A percentile compares a stretch with the other conserved stretches of the same genome.
phyloP scores from a whole-genome alignment of 2,797 vertebrate genomes.

The Okamejei kenojei region DNA sequence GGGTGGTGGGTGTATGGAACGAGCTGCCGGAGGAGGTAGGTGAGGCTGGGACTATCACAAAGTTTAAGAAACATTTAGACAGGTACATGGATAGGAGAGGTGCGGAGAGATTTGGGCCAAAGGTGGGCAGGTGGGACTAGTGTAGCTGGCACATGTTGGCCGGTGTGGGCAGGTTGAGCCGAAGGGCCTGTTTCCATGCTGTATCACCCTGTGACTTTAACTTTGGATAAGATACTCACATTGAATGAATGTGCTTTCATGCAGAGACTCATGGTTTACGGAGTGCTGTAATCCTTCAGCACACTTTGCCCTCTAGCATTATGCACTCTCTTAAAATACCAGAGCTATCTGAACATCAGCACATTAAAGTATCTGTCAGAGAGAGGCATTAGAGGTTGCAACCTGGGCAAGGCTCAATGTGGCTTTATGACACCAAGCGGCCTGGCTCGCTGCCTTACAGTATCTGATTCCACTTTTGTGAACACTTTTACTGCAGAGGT shows the following conservation, averaged over 20 bases:
- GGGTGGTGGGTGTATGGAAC: no score
- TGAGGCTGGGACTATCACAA: no score
- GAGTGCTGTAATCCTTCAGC: not conserved
- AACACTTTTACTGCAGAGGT: not conserved
- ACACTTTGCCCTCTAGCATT: not conserved
- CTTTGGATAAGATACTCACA: not conserved
- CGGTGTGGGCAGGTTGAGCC: no score
- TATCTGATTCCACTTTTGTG: conserved; percentile 1
- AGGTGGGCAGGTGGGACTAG: no score
- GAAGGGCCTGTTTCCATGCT: no score
- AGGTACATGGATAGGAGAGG: no score
- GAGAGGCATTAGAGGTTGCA: not conserved
- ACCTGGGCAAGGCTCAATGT: not conserved
- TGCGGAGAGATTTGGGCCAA: no score
- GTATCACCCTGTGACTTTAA: no score
- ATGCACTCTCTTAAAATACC: not conserved
- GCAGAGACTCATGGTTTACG: not conserved
- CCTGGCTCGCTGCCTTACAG: not conserved
- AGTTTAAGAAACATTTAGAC: no score
- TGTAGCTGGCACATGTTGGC: no score
- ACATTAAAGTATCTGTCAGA: not conserved
- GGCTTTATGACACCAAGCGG: not conserved
- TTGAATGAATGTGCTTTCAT: not conserved
- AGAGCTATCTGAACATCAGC: not conserved
- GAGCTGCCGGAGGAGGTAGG: no score